Evolutionary conservation across 2,797 vertebrate genomes (phyloP).

Genomic region (Chelonia mydas): DNA sequence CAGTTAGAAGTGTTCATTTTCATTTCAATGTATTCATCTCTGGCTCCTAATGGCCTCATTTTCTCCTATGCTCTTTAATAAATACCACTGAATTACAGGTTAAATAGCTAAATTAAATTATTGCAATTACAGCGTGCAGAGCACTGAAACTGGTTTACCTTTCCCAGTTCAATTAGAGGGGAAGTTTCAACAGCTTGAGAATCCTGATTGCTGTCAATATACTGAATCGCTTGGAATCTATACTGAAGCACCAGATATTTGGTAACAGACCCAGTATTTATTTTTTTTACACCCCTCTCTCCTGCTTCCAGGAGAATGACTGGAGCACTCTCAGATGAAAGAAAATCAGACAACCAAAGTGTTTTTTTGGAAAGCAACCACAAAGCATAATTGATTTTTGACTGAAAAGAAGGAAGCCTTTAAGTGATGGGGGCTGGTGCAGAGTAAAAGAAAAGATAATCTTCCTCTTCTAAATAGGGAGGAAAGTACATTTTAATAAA

Average conservation of each 20-base stretch:
- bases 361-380: slow-evolving; percentile 69
- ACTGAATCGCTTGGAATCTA: slow-evolving; percentile 73
- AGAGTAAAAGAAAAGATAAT: slow-evolving; percentile 58
- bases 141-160: slow-evolving; percentile 90
- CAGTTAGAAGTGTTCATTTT: slow-evolving; percentile 98
- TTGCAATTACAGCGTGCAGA: slow-evolving; percentile 91
- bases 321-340: slow-evolving; percentile 71
- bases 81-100: slow-evolving; percentile 99
- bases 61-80: slow-evolving; percentile 98
- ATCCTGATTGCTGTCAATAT: slow-evolving; percentile 87
- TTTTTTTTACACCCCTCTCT: slow-evolving; percentile 56
- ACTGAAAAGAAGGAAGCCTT: slow-evolving; percentile 71
- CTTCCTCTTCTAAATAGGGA: slow-evolving; percentile 56
- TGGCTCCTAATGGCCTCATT: slow-evolving; percentile 98
- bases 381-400: slow-evolving; percentile 74
- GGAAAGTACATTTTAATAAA: slow-evolving; percentile 72
- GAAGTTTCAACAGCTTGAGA: slow-evolving; percentile 85
- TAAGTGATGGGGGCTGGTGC: slow-evolving; percentile 67
- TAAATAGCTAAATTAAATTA: slow-evolving; percentile 99
- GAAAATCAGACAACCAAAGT: slow-evolving; percentile 73
- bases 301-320: slow-evolving; percentile 50
- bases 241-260: slow-evolving; percentile 70
- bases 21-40: slow-evolving; percentile 99
- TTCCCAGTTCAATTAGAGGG: slow-evolving; percentile 92
- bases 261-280: slow-evolving; percentile 61